A percentile compares a stretch with the other conserved stretches of the same genome.
These are phyloP conservation scores for Tuta absoluta DNA, from an alignment of 2,888 invertebrate genomes.

Conservation along the genomic window DNA sequence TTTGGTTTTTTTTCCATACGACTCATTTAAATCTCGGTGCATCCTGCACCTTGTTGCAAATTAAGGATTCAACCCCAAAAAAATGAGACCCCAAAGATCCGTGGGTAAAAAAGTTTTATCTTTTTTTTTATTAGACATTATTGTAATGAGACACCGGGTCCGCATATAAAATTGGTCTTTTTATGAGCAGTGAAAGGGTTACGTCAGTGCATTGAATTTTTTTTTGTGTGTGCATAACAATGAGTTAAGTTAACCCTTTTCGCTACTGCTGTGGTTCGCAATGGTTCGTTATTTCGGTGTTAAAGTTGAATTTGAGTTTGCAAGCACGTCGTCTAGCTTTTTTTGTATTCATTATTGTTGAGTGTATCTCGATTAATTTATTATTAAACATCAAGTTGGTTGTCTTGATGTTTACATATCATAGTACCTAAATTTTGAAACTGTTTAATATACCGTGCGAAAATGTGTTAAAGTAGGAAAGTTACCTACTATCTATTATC, in stretches of 20 bases:
- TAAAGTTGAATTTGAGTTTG: conserved; percentile 69
- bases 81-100: conserved; percentile 76
- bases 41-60: conserved; percentile 81
- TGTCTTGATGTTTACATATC: too few relatives aligned
- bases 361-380: not conserved
- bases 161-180: conserved; percentile 79
- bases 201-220: conserved; percentile 58
- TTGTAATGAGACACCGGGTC: conserved; percentile 81
- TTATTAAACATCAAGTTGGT: not conserved
- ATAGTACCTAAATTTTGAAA: too few relatives aligned
- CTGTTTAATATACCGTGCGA: too few relatives aligned
- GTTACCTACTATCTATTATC: too few relatives aligned
- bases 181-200: conserved; percentile 67
- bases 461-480: too few relatives aligned
- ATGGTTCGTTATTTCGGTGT: conserved; percentile 73
- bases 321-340: conserved; percentile 34
- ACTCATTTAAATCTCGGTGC: conserved; percentile 73
- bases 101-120: conserved; percentile 79
- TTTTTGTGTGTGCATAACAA: conserved; percentile 51
- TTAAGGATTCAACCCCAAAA: conserved; percentile 75
- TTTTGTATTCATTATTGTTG: not conserved
- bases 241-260: conserved; percentile 55
- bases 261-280: conserved; percentile 70
- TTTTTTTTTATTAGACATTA: conserved; percentile 71
- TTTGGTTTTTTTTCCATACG: conserved; percentile 68